A percentile compares a stretch with the other conserved stretches of the same genome.
phyloP scores from a whole-genome alignment of 2,113 vertebrate species.

The Aspidoscelis tigris region DNA sequence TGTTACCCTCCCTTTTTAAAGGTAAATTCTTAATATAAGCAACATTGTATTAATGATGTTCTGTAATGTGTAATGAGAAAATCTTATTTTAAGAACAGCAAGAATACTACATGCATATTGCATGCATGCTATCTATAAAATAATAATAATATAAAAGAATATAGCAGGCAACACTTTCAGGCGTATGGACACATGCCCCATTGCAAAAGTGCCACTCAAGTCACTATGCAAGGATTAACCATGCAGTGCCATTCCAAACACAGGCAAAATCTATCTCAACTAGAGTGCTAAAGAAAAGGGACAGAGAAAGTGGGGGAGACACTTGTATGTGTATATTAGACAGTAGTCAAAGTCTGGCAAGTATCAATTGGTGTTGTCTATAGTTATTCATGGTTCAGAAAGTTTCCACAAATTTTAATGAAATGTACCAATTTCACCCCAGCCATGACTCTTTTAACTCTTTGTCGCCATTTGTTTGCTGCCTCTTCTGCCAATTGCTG shows the following conservation, averaged over 20 bases:
- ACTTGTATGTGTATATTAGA: conserved; percentile 57
- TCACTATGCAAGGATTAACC: conserved; percentile 50
- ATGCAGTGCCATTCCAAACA: conserved; percentile 71
- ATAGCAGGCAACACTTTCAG: conserved; percentile 46
- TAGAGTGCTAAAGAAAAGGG: conserved; percentile 30
- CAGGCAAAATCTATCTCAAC: not conserved
- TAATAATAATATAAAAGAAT: not conserved
- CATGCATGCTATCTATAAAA: conserved; percentile 46
- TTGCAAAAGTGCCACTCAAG: conserved; percentile 22
- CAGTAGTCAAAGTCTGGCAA: conserved; percentile 44
- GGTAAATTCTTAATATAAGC: not conserved
- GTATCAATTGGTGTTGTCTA: conserved; percentile 49
- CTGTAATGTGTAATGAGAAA: conserved; percentile 12
- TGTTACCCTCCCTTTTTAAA: not conserved
- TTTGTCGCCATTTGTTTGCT: conserved; percentile 84
- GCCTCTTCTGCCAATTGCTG: conserved; percentile 77
- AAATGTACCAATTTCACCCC: conserved; percentile 87
- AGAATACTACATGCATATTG: conserved; percentile 13
- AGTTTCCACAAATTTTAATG: conserved; percentile 66
- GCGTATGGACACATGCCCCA: conserved; percentile 39
- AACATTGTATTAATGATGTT: conserved; percentile 47
- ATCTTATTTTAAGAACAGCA: rapidly evolving
- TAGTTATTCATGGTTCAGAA: conserved; percentile 62
- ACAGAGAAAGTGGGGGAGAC: conserved; percentile 24
- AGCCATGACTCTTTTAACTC: conserved; percentile 85